A percentile compares a stretch with the other conserved stretches of the same genome.
These are phyloP conservation scores for Deroplatys truncata DNA, from an alignment of 2,888 invertebrate genomes.

Conservation along the genomic window DNA sequence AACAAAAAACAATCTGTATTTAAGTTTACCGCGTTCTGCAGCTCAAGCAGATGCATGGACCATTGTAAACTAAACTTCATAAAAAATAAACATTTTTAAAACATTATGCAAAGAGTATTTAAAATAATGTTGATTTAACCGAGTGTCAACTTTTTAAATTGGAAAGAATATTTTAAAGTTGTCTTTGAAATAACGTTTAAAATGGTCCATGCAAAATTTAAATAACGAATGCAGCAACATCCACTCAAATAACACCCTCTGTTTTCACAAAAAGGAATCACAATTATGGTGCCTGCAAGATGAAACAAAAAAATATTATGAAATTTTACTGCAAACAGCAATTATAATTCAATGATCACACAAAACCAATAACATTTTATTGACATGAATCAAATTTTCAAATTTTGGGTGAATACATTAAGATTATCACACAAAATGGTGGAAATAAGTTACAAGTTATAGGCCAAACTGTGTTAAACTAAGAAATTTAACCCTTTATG, in stretches of 20 bases:
- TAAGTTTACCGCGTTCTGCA: not conserved
- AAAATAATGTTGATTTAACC: not conserved
- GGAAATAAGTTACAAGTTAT: too few relatives aligned
- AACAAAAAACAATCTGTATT: not conserved
- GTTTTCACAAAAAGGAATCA: not conserved
- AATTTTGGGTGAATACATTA: not conserved
- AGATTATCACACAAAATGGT: not conserved
- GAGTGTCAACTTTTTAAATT: not conserved
- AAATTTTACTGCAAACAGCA: not conserved
- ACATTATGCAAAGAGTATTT: not conserved
- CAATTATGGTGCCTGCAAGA: not conserved
- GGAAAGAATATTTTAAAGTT: not conserved
- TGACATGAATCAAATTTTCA: not conserved
- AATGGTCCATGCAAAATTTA: not conserved
- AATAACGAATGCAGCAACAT: not conserved
- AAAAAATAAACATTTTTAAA: not conserved
- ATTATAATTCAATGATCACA: not conserved
- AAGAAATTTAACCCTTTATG: too few relatives aligned
- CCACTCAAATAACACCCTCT: not conserved
- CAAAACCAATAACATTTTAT: not conserved
- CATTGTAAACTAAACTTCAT: not conserved
- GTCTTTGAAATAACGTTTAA: not conserved
- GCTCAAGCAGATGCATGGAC: not conserved
- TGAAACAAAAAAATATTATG: not conserved
- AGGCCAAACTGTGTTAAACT: too few relatives aligned